Evolutionary conservation across 2,113 vertebrate genomes (phyloP).

Genomic region (Bostrychus sinensis): DNA sequence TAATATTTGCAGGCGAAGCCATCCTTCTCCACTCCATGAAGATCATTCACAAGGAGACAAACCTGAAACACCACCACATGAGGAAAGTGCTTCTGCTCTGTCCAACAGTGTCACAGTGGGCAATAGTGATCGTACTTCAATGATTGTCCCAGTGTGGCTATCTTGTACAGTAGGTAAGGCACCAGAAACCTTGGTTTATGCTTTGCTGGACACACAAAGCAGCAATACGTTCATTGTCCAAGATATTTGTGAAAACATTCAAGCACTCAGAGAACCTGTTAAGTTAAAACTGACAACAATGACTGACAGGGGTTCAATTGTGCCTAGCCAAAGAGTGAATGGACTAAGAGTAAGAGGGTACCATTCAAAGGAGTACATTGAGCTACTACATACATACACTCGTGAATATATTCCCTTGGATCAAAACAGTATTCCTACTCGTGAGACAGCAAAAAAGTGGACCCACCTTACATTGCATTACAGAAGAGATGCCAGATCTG

Average conservation of each 20-base stretch:
- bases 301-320: constrained; percentile 3
- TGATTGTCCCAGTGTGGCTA: background rate
- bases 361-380: constrained; percentile 2
- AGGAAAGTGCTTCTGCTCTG: too few relatives aligned
- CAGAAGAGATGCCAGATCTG: background rate
- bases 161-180: background rate
- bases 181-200: background rate
- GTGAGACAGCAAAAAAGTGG: background rate
- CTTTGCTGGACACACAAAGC: background rate
- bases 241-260: background rate
- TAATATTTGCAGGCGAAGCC: background rate
- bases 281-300: constrained; percentile 20
- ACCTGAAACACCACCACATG: too few relatives aligned
- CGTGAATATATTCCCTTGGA: constrained; percentile 10
- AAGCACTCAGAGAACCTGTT: background rate
- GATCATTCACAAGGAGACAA: background rate
- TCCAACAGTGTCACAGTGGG: too few relatives aligned
- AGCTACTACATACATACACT: constrained; percentile 7
- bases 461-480: background rate
- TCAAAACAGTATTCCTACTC: constrained; percentile 13
- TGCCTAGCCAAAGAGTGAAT: background rate
- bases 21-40: background rate
- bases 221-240: background rate
- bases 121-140: too few relatives aligned
- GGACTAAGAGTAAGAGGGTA: constrained; percentile 11